phyloP scores from a whole-genome alignment of 2,113 vertebrate species.

The Mormyrus lacerda region DNA sequence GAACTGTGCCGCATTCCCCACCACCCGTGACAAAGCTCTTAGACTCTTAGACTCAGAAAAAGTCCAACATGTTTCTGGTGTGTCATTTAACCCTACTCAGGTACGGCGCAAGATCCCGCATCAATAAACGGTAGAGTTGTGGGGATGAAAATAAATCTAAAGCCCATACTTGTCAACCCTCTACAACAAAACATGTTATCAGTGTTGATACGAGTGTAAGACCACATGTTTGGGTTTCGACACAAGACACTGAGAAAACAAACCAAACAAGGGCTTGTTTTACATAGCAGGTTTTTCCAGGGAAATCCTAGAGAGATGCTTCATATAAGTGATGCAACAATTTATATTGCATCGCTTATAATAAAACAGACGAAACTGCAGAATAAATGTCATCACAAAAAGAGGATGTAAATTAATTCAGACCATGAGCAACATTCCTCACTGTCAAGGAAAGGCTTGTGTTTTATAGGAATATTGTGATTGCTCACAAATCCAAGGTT shows the following conservation, averaged over 20 bases:
- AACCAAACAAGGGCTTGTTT: not conserved
- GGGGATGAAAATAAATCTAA: not conserved
- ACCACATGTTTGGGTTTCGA: not conserved
- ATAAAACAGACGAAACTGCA: not conserved
- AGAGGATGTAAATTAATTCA: slow-evolving; percentile 15
- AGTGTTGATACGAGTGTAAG: not conserved
- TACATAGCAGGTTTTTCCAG: not conserved
- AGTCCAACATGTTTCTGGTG: not conserved
- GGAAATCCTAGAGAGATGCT: not conserved
- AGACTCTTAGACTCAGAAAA: not conserved
- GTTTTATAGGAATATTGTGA: slow-evolving; percentile 21
- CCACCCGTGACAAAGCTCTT: not conserved
- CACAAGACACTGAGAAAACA: not conserved
- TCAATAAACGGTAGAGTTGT: not conserved
- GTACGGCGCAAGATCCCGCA: not conserved
- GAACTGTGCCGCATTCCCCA: not conserved
- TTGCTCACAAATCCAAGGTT: slow-evolving; percentile 3
- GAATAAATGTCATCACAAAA: slow-evolving; percentile 7
- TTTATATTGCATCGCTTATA: not conserved
- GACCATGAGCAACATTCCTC: slow-evolving; percentile 21
- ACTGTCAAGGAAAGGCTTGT: slow-evolving; percentile 11
- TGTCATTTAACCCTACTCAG: not conserved
- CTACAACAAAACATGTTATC: not conserved
- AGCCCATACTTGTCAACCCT: not conserved
- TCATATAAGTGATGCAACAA: not conserved